phyloP scores from a whole-genome alignment of 2,113 vertebrate genomes.

The Triplophysa dalaica region DNA sequence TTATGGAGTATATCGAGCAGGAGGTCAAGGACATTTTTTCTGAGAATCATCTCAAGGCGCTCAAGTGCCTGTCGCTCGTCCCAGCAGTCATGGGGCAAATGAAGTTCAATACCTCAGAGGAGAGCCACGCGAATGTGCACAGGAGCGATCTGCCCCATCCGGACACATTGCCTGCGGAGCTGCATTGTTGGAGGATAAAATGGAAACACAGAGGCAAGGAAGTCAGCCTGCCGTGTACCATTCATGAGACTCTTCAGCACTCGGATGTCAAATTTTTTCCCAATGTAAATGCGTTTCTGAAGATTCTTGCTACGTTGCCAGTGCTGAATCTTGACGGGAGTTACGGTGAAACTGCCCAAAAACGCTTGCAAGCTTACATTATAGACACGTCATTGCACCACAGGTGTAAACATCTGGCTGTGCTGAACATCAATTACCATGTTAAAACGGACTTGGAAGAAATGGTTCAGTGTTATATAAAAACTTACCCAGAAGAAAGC shows the following conservation, averaged over 20 bases:
- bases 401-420: slow-evolving; percentile 83
- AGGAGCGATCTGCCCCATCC: slow-evolving; percentile 86
- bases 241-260: slow-evolving; percentile 86
- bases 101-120: slow-evolving; percentile 86
- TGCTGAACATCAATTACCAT: slow-evolving; percentile 87
- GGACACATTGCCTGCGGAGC: slow-evolving; percentile 84
- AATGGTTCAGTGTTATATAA: slow-evolving; percentile 87
- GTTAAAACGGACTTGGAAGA: slow-evolving; percentile 85
- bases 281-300: slow-evolving; percentile 84
- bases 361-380: slow-evolving; percentile 80
- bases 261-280: slow-evolving; percentile 94
- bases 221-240: slow-evolving; percentile 81
- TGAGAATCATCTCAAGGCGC: slow-evolving; percentile 85
- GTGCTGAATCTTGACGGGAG: slow-evolving; percentile 79
- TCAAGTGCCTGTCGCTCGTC: slow-evolving; percentile 88
- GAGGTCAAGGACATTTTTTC: slow-evolving; percentile 87
- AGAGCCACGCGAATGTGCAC: slow-evolving; percentile 82
- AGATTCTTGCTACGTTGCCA: slow-evolving; percentile 82
- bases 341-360: slow-evolving; percentile 71
- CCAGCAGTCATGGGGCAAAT: slow-evolving; percentile 88
- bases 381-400: slow-evolving; percentile 79
- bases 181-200: slow-evolving; percentile 96
- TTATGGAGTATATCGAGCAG: slow-evolving; percentile 80
- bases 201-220: slow-evolving; percentile 93
- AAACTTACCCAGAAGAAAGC: slow-evolving; percentile 72